Percentiles rank a stretch among this genome's conserved stretches.
Evolutionary conservation across 1,140 invertebrate species (phyloP).

Genomic region (Fopius arisanus): DNA sequence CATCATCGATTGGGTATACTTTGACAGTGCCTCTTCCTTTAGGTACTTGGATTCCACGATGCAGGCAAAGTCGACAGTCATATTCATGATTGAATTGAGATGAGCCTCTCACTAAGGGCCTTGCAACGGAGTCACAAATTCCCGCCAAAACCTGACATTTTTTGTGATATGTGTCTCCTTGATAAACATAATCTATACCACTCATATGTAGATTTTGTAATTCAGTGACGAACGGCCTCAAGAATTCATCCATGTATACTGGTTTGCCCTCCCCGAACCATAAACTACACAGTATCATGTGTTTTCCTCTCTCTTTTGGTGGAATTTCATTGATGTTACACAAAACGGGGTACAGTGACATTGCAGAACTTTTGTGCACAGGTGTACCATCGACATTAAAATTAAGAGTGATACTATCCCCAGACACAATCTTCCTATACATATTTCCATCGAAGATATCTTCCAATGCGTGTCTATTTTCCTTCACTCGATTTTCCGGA

Average conservation of each 20-base stretch:
- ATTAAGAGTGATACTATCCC: slow-evolving; percentile 27
- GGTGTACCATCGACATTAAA: too few relatives aligned
- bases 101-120: slow-evolving; percentile 28
- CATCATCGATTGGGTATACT: slow-evolving; percentile 31
- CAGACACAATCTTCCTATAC: slow-evolving; percentile 20
- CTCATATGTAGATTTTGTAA: not conserved
- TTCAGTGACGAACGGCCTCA: slow-evolving; percentile 35
- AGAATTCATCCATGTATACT: slow-evolving; percentile 33
- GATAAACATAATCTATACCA: slow-evolving; percentile 30
- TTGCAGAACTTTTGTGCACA: too few relatives aligned
- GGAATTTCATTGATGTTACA: too few relatives aligned
- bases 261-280: slow-evolving; percentile 38
- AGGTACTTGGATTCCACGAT: slow-evolving; percentile 33
- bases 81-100: slow-evolving; percentile 42
- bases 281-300: slow-evolving; percentile 30
- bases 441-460: slow-evolving; percentile 35
- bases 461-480: slow-evolving; percentile 31
- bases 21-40: slow-evolving; percentile 31
- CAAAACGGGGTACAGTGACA: too few relatives aligned
- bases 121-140: slow-evolving; percentile 37
- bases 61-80: slow-evolving; percentile 40
- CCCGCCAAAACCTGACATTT: slow-evolving; percentile 28
- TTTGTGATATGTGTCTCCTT: slow-evolving; percentile 14
- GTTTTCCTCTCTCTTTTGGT: not conserved
- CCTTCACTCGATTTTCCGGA: slow-evolving; percentile 4